Conservation (phyloP, 2,113 vertebrate species). For the Nibea coibor region DNA sequence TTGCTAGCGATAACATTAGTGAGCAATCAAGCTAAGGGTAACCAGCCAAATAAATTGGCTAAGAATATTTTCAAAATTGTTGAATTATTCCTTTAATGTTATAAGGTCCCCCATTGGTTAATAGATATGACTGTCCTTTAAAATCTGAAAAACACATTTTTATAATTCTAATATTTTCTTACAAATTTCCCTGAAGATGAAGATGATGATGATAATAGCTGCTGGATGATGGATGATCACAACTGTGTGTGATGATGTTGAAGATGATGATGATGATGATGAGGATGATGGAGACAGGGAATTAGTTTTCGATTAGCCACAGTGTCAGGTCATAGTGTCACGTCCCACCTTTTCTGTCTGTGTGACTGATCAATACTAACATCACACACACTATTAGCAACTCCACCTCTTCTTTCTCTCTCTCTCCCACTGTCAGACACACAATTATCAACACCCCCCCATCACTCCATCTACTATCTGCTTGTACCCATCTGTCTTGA, state of each 20-base stretch:
- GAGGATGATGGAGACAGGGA: constrained; percentile 69
- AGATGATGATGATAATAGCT: constrained; percentile 18
- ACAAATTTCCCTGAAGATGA: not conserved
- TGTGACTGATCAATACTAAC: constrained; percentile 76
- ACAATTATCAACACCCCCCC: constrained; percentile 69
- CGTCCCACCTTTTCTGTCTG: constrained; percentile 70
- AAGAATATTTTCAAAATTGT: no score
- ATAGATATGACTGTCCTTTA: no score
- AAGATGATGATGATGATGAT: constrained; percentile 27
- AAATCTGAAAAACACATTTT: not conserved
- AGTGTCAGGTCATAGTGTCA: constrained; percentile 75
- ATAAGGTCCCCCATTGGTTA: no score
- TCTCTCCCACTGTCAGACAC: constrained; percentile 62
- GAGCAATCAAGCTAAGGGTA: no score
- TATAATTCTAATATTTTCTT: not conserved
- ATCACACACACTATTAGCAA: constrained; percentile 76
- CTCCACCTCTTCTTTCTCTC: constrained; percentile 53
- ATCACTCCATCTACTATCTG: constrained; percentile 25
- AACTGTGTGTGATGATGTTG: constrained; percentile 30
- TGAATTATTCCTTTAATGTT: no score
- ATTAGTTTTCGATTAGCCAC: constrained; percentile 81
- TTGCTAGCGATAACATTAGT: no score
- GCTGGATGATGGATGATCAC: constrained; percentile 27
- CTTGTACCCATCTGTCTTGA: constrained; percentile 3
- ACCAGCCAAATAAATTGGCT: no score